Percentiles rank a stretch among this genome's conserved stretches.
Evolutionary conservation across 2,113 vertebrate genomes (phyloP).

Genomic region (Ia io): DNA sequence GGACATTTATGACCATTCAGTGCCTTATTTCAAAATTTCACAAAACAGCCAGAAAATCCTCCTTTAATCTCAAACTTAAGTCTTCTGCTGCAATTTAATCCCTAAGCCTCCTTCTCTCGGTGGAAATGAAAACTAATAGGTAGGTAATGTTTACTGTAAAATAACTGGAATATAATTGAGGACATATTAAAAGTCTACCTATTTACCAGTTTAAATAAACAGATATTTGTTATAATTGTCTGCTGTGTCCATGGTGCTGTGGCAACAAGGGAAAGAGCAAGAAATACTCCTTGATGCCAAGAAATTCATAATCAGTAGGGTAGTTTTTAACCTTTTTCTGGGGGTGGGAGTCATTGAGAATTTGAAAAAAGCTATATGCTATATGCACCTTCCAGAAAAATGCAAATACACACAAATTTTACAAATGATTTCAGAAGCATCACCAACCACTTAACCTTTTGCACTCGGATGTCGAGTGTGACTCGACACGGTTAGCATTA

Average conservation of each 20-base stretch:
- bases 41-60: conserved; percentile 14
- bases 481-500: too few species aligned
- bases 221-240: neutral
- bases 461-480: too few species aligned
- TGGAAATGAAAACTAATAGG: neutral
- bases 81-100: neutral
- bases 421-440: conserved; percentile 7
- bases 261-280: neutral
- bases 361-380: neutral
- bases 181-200: conserved; percentile 5
- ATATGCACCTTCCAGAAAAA: neutral
- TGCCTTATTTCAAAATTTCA: conserved; percentile 7
- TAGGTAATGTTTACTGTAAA: conserved; percentile 35
- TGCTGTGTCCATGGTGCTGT: neutral
- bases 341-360: neutral
- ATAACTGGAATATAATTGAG: neutral
- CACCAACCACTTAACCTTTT: neutral
- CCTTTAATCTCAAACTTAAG: conserved; percentile 23
- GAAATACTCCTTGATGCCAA: neutral
- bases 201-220: conserved; percentile 34
- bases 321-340: neutral
- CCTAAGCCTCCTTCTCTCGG: neutral
- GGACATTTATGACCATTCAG: neutral
- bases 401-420: neutral
- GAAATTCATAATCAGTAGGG: neutral